These are phyloP conservation scores for Philopotamus ludificatus DNA, from an alignment of 1,140 invertebrate genomes.

Conservation along the genomic window DNA sequence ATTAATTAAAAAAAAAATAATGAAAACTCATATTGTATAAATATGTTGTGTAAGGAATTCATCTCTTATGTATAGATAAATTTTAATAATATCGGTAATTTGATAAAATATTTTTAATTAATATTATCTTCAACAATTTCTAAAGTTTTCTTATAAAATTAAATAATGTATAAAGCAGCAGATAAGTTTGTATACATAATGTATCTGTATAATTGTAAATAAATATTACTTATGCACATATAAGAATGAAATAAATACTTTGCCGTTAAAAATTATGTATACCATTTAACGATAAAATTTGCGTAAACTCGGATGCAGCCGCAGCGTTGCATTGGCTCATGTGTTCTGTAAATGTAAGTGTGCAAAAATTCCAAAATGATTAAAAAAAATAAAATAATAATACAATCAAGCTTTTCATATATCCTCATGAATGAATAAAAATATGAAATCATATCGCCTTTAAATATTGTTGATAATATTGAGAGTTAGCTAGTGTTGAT, in stretches of 20 bases:
- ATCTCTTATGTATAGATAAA: slow-evolving; percentile 36
- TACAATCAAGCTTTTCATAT: slow-evolving; percentile 1
- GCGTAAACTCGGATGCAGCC: slow-evolving; percentile 17
- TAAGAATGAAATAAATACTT: slow-evolving; percentile 10
- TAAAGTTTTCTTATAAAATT: slow-evolving; percentile 39
- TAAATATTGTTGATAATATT: slow-evolving; percentile 11
- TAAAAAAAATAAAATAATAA: background rate
- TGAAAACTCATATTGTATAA: slow-evolving; percentile 11
- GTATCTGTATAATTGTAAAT: slow-evolving; percentile 30
- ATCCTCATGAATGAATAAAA: background rate
- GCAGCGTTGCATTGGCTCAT: slow-evolving; percentile 26
- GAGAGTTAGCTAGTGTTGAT: slow-evolving; percentile 3
- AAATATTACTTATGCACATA: slow-evolving; percentile 25
- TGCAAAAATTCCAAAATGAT: slow-evolving; percentile 17
- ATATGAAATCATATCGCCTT: slow-evolving; percentile 16
- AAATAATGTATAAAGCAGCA: slow-evolving; percentile 32
- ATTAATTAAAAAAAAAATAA: slow-evolving; percentile 26
- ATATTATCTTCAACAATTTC: slow-evolving; percentile 32
- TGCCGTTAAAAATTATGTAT: slow-evolving; percentile 32
- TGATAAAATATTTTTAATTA: slow-evolving; percentile 39
- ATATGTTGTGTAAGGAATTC: slow-evolving; percentile 32
- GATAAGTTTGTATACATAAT: slow-evolving; percentile 34
- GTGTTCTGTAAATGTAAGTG: slow-evolving; percentile 30
- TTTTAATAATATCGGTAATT: slow-evolving; percentile 37
- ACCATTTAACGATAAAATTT: slow-evolving; percentile 31